Percentiles rank a stretch among this genome's conserved stretches.
Conservation (phyloP, 2,113 vertebrate species). For the Silurus meridionalis region DNA sequence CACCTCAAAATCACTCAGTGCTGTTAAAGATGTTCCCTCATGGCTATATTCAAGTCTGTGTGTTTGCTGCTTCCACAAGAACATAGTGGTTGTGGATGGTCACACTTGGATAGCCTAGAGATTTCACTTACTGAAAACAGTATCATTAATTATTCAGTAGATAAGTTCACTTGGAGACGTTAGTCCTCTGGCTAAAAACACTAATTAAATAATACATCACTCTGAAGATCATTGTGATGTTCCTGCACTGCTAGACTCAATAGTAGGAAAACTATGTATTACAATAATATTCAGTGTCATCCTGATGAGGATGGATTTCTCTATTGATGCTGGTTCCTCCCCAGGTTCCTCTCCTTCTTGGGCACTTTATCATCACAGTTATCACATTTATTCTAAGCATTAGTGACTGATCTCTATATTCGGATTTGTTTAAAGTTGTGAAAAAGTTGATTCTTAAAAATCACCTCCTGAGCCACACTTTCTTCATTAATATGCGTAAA, state of each 20-base stretch:
- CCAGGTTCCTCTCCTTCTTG: background rate
- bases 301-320: background rate
- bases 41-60: background rate
- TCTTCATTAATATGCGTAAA: too few species aligned
- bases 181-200: background rate
- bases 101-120: background rate
- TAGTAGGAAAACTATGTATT: background rate
- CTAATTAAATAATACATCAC: background rate
- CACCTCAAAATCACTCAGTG: background rate
- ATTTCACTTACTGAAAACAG: background rate
- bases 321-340: background rate
- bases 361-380: background rate
- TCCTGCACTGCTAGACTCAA: background rate
- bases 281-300: background rate
- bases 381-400: background rate
- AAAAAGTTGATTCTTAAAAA: background rate
- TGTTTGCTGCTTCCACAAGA: background rate
- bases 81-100: background rate
- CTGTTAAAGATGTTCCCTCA: background rate
- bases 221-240: background rate
- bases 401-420: background rate
- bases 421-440: background rate
- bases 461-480: background rate
- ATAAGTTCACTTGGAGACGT: background rate
- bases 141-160: background rate